These are phyloP conservation scores for Eidolon helvum DNA, from an alignment of 2,113 vertebrate genomes.

Conservation along the genomic window DNA sequence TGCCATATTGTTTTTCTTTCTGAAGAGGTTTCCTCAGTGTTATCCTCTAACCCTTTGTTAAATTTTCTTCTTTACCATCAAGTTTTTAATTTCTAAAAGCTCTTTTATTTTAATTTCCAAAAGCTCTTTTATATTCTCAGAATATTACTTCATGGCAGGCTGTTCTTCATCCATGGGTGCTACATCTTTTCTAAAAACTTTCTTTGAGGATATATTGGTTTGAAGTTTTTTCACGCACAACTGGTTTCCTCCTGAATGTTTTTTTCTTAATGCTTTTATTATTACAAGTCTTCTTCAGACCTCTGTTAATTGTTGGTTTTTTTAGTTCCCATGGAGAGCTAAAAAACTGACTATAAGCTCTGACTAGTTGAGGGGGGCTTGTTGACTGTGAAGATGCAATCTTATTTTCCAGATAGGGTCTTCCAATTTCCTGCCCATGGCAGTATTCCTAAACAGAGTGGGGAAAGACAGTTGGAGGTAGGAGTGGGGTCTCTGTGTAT, in stretches of 20 bases:
- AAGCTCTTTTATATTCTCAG: not conserved
- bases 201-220: not conserved
- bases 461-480: not conserved
- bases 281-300: not conserved
- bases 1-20: not conserved
- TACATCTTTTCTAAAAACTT: not conserved
- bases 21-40: not conserved
- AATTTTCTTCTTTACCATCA: not conserved
- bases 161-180: not conserved
- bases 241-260: not conserved
- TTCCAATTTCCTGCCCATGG: not conserved
- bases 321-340: not conserved
- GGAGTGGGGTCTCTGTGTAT: fast-evolving
- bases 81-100: not conserved
- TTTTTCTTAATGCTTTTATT: not conserved
- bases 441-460: not conserved
- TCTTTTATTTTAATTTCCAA: not conserved
- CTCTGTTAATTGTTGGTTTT: not conserved
- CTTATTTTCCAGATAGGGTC: not conserved
- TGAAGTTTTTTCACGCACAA: not conserved
- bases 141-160: not conserved
- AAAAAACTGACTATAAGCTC: not conserved
- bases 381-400: not conserved
- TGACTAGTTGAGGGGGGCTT: not conserved
- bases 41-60: not conserved